These are phyloP conservation scores for Chaetops frenatus DNA, from an alignment of 2,113 vertebrate species.

Conservation along the genomic window DNA sequence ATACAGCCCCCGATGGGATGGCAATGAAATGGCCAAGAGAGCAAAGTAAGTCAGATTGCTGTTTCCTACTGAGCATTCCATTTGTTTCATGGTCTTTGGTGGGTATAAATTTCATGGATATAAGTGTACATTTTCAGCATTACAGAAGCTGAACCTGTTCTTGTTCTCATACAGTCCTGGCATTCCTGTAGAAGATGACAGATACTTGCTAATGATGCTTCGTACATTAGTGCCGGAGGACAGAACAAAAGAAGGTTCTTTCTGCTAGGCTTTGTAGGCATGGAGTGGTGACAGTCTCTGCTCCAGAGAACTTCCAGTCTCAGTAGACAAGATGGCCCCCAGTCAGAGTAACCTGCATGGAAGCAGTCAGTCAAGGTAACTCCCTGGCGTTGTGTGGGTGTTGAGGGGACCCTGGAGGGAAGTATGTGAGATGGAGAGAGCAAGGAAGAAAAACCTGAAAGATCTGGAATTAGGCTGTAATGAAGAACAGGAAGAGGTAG, in stretches of 20 bases:
- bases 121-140: background rate
- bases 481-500: background rate
- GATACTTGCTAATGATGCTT: background rate
- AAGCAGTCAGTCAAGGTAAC: background rate
- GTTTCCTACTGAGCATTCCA: background rate
- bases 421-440: background rate
- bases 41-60: conserved; percentile 85
- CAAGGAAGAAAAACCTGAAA: conserved; percentile 29
- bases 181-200: background rate
- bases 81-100: background rate
- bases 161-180: background rate
- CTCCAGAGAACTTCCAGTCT: background rate
- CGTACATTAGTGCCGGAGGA: background rate
- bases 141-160: background rate
- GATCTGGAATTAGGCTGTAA: background rate
- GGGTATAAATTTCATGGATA: background rate
- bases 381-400: background rate
- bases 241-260: background rate
- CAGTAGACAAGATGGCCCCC: background rate
- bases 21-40: conserved; percentile 99
- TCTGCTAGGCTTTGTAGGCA: background rate
- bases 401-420: background rate
- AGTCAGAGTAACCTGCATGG: background rate
- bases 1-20: conserved; percentile 98
- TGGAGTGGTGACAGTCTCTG: background rate